phyloP scores from a whole-genome alignment of 2,113 vertebrate species.

The Danionella cerebrum region DNA sequence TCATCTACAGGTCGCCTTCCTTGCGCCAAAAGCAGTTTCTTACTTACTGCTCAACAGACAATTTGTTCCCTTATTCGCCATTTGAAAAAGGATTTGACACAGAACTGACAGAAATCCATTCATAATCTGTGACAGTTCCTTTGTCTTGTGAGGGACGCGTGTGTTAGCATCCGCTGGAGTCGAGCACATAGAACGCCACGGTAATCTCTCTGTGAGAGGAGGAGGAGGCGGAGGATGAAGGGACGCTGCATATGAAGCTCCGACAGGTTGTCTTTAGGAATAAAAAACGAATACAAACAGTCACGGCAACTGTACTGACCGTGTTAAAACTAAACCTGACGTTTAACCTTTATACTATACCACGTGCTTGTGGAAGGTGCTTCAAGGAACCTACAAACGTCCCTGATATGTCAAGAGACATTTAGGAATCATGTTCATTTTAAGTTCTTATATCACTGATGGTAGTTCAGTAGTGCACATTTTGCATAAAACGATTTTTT shows the following conservation, averaged over 20 bases:
- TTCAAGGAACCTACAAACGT: too few relatives aligned
- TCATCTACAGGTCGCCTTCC: neutral
- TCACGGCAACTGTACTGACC: too few relatives aligned
- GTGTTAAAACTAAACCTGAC: too few relatives aligned
- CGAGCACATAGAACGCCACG: neutral
- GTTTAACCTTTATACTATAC: too few relatives aligned
- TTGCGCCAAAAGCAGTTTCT: neutral
- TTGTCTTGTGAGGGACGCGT: neutral
- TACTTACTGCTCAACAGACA: neutral
- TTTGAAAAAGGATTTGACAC: neutral
- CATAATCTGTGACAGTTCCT: slow-evolving; percentile 7
- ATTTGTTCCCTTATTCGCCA: neutral
- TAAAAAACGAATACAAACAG: too few relatives aligned
- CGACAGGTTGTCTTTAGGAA: neutral
- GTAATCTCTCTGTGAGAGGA: neutral
- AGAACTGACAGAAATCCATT: neutral
- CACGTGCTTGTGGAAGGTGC: too few relatives aligned
- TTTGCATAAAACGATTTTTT: too few relatives aligned
- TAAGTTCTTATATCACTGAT: too few relatives aligned
- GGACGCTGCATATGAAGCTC: neutral
- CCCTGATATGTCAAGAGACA: too few relatives aligned
- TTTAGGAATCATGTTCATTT: too few relatives aligned
- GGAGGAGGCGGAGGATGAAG: neutral
- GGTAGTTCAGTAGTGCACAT: too few relatives aligned
- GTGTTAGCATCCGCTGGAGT: neutral